A percentile compares a stretch with the other conserved stretches of the same genome.
These are phyloP conservation scores for Pachydiplax longipennis DNA, from an alignment of 2,888 invertebrate species.

Conservation along the genomic window DNA sequence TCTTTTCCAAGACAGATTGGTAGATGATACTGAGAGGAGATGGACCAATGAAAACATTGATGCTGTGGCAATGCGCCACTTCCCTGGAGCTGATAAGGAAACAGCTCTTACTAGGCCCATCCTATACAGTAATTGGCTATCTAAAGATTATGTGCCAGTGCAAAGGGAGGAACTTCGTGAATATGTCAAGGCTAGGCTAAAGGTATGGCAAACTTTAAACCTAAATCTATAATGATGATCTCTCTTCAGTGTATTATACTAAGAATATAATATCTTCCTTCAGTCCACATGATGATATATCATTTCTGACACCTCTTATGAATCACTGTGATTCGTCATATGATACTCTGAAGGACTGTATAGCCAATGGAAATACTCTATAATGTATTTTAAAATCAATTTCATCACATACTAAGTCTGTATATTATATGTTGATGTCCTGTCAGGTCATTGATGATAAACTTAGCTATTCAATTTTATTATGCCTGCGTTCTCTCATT, in stretches of 20 bases:
- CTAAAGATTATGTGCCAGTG: constrained; percentile 97
- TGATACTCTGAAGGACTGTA: not conserved
- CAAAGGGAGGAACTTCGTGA: constrained; percentile 93
- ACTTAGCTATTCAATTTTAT: too few species aligned
- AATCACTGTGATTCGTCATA: not conserved
- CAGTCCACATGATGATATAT: not conserved
- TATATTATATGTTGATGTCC: too few species aligned
- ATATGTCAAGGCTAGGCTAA: constrained; percentile 95
- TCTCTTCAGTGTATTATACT: not conserved
- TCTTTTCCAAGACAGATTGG: constrained; percentile 94
- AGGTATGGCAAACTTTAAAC: constrained; percentile 64
- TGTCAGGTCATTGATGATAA: too few species aligned
- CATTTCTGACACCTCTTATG: not conserved
- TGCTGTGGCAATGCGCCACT: constrained; percentile 89
- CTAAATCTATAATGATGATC: not conserved
- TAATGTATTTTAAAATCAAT: too few species aligned
- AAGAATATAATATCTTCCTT: not conserved
- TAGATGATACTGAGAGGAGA: constrained; percentile 90
- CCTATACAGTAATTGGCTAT: constrained; percentile 98
- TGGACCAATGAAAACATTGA: constrained; percentile 99
- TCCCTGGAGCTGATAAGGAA: constrained; percentile 86
- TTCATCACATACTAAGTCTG: too few species aligned
- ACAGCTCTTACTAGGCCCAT: constrained; percentile 92
- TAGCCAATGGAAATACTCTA: too few species aligned
- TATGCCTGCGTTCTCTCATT: too few species aligned